phyloP scores from a whole-genome alignment of 2,113 vertebrate species.

The Calidris pugnax region DNA sequence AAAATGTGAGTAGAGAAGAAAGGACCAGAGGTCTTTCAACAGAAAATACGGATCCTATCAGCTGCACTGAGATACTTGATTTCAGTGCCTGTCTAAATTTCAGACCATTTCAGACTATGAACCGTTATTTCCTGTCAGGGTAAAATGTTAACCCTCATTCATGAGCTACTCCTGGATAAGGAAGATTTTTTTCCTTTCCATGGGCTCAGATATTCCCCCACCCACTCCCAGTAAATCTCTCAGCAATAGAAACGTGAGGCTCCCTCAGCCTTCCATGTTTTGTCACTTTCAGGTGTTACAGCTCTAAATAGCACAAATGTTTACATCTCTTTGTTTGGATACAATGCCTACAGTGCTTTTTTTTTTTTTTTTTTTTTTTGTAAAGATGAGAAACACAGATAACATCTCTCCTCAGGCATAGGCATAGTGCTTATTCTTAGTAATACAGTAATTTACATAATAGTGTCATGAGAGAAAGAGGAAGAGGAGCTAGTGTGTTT shows the following conservation, averaged over 20 bases:
- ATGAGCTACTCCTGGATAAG: not conserved
- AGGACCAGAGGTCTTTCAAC: not conserved
- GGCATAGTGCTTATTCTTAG: not conserved
- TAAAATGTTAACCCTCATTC: not conserved
- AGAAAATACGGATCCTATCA: not conserved
- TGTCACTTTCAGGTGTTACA: not conserved
- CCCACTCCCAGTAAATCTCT: not conserved
- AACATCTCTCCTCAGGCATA: not conserved
- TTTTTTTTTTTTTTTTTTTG: not conserved
- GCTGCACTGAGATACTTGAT: not conserved
- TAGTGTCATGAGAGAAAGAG: not conserved
- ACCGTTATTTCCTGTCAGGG: not conserved
- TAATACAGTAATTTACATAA: not conserved
- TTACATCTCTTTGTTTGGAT: not conserved
- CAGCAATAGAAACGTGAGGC: not conserved
- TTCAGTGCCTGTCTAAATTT: not conserved
- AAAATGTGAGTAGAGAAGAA: not conserved
- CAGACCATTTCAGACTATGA: not conserved
- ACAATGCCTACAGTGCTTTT: not conserved
- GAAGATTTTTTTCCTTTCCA: not conserved
- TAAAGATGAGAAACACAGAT: not conserved
- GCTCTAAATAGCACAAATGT: not conserved
- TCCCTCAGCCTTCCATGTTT: not conserved
- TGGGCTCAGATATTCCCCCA: not conserved
- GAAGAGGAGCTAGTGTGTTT: not conserved